Base-by-base conservation (phyloP, 2,113 vertebrate genomes). In the Heterochromis multidens region DNA sequence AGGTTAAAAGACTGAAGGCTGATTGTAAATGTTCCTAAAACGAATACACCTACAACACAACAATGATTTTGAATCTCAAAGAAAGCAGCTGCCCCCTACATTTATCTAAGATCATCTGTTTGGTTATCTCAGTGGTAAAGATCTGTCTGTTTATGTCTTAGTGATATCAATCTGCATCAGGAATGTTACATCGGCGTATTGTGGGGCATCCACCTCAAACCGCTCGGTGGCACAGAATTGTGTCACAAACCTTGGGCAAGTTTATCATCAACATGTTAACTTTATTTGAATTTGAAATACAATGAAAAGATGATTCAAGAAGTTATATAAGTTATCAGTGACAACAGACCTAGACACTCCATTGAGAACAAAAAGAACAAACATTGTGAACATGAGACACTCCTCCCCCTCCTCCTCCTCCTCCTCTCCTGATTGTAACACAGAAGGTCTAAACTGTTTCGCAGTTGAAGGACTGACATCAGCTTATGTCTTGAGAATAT, bases 361-460 rank as follows among this genome's bases (percentile, higher is more conserved):
- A 95, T 94, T 85, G 92, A 94, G 92, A 93, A 93, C 85, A 84
- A 91, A 94, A 93, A 82, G 89, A 94, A 93, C 93, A 92, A 94
- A 94, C 97, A 93, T 95, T 90, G 95, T 97, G 97, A 97, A 97
- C 97, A 97, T 95, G 96, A 90, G 95, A 97, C 85, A 94, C 94
- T 96, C 95, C 93, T 94, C 94, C 92, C 79, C 84, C 63, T 81
- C 93, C 93, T 81, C n/a, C 60, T 81, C 40, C 29, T 79, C 76
- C 43, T 46, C 81, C 90, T 96, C 95, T 65, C 60, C 89, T 92
- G 91, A 91, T 91, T 93, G 89, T 91, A 94, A 94, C 93, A 93
- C 89, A 91, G 81, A 92, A 81, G 88, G 85, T 87, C 88, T 80
- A 94, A 92, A 92, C 88, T 86, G 91, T 80, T 87, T 79, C 67